These are phyloP conservation scores for Manis pentadactyla DNA, from an alignment of 2,797 vertebrate genomes.

Conservation along the genomic window DNA sequence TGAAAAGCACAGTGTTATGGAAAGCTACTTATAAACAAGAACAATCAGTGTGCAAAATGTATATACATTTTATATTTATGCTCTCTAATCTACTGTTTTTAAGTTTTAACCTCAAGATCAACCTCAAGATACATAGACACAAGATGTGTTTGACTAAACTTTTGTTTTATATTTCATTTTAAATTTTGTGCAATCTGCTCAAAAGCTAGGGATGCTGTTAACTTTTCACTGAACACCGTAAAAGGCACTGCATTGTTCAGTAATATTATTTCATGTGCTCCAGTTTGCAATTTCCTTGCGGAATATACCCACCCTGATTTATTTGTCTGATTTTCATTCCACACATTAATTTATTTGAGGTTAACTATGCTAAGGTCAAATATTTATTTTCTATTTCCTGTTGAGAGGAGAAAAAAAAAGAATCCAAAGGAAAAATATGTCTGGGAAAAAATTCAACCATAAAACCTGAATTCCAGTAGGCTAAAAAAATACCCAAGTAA, in stretches of 20 bases:
- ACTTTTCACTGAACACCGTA: conserved; percentile 34
- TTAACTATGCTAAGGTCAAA: conserved; percentile 43
- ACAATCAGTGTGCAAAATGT: neutral
- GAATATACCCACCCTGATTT: conserved; percentile 50
- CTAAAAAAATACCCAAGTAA: conserved; percentile 10
- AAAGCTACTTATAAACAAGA: neutral
- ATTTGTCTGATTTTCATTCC: conserved; percentile 51
- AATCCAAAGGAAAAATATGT: conserved; percentile 19
- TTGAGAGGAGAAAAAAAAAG: conserved; percentile 10
- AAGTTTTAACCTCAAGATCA: neutral
- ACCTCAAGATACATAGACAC: neutral
- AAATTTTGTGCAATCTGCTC: neutral
- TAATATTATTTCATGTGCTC: neutral
- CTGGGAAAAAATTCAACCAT: neutral
- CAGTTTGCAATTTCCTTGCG: conserved; percentile 32
- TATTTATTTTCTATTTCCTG: conserved; percentile 70
- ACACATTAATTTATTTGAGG: conserved; percentile 59
- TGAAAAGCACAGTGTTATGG: neutral
- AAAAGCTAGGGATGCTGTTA: neutral
- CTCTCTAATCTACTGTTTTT: neutral
- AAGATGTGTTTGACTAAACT: neutral
- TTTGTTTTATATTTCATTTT: neutral
- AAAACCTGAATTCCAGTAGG: neutral
- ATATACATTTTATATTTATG: neutral
- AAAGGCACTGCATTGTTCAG: neutral